A percentile compares a stretch with the other conserved stretches of the same genome.
phyloP scores from a whole-genome alignment of 2,888 invertebrate species.

The Gasteruption jaculator region DNA sequence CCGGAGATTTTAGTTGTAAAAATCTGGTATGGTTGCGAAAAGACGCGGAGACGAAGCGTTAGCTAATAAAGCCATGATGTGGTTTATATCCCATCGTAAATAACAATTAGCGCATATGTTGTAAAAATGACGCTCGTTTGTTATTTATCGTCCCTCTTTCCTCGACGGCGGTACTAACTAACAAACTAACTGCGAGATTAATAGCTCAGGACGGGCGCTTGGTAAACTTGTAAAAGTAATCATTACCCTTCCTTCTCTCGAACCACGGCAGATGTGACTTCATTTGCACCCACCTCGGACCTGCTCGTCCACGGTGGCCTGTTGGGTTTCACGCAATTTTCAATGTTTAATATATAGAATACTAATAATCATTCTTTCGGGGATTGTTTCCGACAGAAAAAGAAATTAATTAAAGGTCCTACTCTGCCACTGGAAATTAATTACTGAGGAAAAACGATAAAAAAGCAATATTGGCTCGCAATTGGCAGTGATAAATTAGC shows the following conservation, averaged over 20 bases:
- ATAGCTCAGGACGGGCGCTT: conserved; percentile 33
- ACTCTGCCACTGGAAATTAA: too few relatives aligned
- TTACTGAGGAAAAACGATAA: too few relatives aligned
- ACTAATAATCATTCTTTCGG: too few relatives aligned
- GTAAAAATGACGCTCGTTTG: conserved; percentile 31
- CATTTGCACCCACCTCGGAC: conserved; percentile 24
- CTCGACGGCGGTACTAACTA: conserved; percentile 27
- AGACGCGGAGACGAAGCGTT: too few relatives aligned
- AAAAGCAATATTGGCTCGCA: too few relatives aligned
- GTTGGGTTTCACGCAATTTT: neutral
- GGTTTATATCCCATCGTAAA: conserved; percentile 42
- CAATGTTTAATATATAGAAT: too few relatives aligned
- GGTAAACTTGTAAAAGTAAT: conserved; percentile 35
- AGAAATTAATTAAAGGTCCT: too few relatives aligned
- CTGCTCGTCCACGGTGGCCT: neutral
- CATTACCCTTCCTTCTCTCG: conserved; percentile 22
- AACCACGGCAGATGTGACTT: conserved; percentile 25
- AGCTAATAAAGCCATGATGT: conserved; percentile 38
- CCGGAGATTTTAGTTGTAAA: too few relatives aligned
- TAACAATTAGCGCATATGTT: conserved; percentile 41
- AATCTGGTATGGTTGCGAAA: too few relatives aligned
- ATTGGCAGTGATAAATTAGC: too few relatives aligned
- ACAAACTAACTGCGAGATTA: conserved; percentile 42
- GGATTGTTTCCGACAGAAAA: too few relatives aligned
- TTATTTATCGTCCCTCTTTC: conserved; percentile 36